phyloP scores from a whole-genome alignment of 2,797 vertebrate genomes.

The Sebastolobus altivelis region DNA sequence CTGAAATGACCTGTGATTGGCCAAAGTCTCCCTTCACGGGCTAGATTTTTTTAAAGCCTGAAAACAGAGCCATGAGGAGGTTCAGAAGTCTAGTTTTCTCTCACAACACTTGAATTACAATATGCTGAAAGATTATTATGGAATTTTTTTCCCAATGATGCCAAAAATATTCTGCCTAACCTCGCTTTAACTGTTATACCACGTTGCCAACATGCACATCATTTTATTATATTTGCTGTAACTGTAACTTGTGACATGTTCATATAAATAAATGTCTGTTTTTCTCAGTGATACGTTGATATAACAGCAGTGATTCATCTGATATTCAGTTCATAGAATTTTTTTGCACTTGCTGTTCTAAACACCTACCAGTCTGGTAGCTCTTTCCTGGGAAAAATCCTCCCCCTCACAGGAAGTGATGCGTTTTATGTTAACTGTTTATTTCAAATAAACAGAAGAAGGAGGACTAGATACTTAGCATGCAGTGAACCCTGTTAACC shows the following conservation, averaged over 20 bases:
- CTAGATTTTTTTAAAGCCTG: too few relatives aligned
- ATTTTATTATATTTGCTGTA: background rate
- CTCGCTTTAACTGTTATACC: background rate
- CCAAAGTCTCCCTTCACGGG: too few relatives aligned
- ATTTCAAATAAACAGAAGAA: slow-evolving; percentile 31
- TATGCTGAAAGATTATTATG: too few relatives aligned
- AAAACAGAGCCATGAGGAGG: too few relatives aligned
- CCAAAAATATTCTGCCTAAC: too few relatives aligned
- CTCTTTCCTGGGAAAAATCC: slow-evolving; percentile 49
- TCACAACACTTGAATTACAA: too few relatives aligned
- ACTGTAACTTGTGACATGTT: slow-evolving; percentile 10
- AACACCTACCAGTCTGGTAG: slow-evolving; percentile 63
- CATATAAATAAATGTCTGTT: slow-evolving; percentile 5
- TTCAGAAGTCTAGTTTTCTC: too few relatives aligned
- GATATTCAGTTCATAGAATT: slow-evolving; percentile 43
- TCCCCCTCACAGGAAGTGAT: slow-evolving; percentile 63
- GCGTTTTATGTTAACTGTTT: slow-evolving; percentile 44
- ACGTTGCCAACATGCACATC: background rate
- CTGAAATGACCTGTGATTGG: too few relatives aligned
- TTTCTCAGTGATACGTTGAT: background rate
- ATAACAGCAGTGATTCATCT: slow-evolving; percentile 52
- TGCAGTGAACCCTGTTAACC: slow-evolving; percentile 4
- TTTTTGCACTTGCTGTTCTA: slow-evolving; percentile 51
- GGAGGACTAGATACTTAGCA: slow-evolving; percentile 17
- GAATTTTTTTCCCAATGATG: too few relatives aligned